These are phyloP conservation scores for Glaucopsyche alexis DNA, from an alignment of 2,888 invertebrate species.

Conservation along the genomic window DNA sequence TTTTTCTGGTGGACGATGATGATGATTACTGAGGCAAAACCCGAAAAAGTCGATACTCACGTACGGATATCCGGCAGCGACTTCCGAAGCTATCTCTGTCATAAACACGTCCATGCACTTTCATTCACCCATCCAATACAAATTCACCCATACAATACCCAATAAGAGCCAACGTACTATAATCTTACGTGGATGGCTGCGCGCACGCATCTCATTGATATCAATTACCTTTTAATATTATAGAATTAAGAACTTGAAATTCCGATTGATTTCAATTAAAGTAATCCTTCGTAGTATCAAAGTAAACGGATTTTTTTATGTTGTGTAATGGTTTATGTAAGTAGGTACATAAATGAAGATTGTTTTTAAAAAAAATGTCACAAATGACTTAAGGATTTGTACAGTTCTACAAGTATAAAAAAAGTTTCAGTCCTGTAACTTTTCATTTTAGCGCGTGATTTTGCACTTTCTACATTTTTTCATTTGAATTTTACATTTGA, in stretches of 20 bases:
- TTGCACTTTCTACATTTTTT: too few relatives aligned
- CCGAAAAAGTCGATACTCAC: neutral
- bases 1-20: neutral
- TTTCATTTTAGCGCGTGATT: too few relatives aligned
- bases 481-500: too few relatives aligned
- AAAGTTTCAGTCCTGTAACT: too few relatives aligned
- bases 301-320: too few relatives aligned
- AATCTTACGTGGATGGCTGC: constrained; percentile 59
- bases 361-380: too few relatives aligned
- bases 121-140: constrained; percentile 56
- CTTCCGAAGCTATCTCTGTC: constrained; percentile 42
- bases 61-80: constrained; percentile 40
- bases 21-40: neutral
- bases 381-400: too few relatives aligned
- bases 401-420: too few relatives aligned
- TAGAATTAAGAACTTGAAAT: constrained; percentile 2
- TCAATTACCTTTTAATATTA: constrained; percentile 11
- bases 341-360: too few relatives aligned
- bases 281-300: neutral
- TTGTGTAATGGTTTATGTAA: neutral
- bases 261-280: neutral
- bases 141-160: constrained; percentile 45
- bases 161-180: constrained; percentile 68
- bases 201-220: constrained; percentile 54
- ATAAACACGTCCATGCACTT: constrained; percentile 53